Evolutionary conservation across 2,113 vertebrate genomes (phyloP), one percentile per base, ranked within the genome.

Genomic region (Malurus elegans): DNA sequence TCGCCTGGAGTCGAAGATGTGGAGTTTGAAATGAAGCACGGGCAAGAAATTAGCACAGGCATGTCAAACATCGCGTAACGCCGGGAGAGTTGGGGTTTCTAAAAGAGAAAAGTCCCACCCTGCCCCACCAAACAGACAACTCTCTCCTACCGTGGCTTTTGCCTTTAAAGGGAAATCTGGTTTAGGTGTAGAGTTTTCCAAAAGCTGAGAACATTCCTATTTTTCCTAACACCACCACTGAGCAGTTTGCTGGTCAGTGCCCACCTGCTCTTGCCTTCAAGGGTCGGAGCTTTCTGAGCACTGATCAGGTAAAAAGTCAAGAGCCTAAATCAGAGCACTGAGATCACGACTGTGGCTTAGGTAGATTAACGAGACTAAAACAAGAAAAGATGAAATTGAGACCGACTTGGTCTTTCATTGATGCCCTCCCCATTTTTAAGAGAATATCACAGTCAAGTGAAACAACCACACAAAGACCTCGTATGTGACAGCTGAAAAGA

Each of bases 11-110:
- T 50, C 86, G 85, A 70, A 96, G 93, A 87, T 1, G 91, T 65
- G 95, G 74, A 17, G 36, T 60, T 56, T 1, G 64, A 96, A 95
- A 58, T 1, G 64, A 96, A 95, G 92, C 61, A 88, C 4, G 80
- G 86, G 96, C 74, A 95, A 90, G 95, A 50, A 74, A 83, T 96
- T 89, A 98, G 93, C 85, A 95, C 80, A 92, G 69, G 84, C 25
- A 34, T 36, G 47, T 70, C 64, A 90, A 62, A 93, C 26, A 62
- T 57, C 67, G 82, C 4, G 4, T 14, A 71, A 70, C 0, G 15
- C 60, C 14, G 70, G 70, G 53, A 89, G 64, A 75, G 6, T 62
- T 45, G 23, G 70, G 79, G 44, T 24, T 53, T 73, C 67, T 48
- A 14, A 72, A 50, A 64, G 48, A 29, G 3, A 48, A 83, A 79